Evolutionary conservation across 2,797 vertebrate genomes (phyloP), one percentile per base, ranked within the genome.

Genomic region (Phyllotis vaccarum): DNA sequence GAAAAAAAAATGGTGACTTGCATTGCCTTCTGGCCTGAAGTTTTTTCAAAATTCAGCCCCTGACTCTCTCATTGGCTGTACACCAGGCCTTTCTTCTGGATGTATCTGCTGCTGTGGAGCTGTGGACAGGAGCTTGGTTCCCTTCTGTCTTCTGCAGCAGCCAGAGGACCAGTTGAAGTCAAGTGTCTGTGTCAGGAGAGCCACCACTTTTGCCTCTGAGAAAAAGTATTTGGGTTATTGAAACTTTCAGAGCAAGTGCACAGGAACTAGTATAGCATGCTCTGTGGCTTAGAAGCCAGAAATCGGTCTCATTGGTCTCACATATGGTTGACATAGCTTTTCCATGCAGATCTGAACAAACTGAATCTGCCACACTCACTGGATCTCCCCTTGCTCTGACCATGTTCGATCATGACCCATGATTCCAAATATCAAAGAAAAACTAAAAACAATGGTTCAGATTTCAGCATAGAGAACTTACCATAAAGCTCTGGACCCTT

Each of bases 81-180:
- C 4, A 64, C 21, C 27, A 52, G 24, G 31, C 17, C 46, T 96
- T 91, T 64, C 58, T 95, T 54, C 24, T 90, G 91, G 85, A 92
- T 85, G 83, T 89, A n/a, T 56, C 40, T 9, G 60, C 49, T 90
- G 60, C 68, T 64, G n/a, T 72, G 81, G 31, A 22, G 10, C 29
- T 66, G 43, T n/a, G n/a, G 62, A 9, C 0, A 83, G 64, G 62
- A 79, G 22, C 64, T 94, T 85, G 56, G n/a, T 74, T 96, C 54
- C 40, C 72, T 76, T 21, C 64, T 46, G 82, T 29, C 40, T 91
- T 52, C 60, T 58, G 34, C 46, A n/a, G n/a, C 14, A 90, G 70
- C 40, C n/a, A 58, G 37, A 46, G 24, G 29, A 31, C 90, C 76
- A 82, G 79, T 40, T 27, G 88, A 91, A 72, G 7, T 11, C 81